Conservation (phyloP, 1,140 invertebrate species). For the Zeugodacus cucurbitae region DNA sequence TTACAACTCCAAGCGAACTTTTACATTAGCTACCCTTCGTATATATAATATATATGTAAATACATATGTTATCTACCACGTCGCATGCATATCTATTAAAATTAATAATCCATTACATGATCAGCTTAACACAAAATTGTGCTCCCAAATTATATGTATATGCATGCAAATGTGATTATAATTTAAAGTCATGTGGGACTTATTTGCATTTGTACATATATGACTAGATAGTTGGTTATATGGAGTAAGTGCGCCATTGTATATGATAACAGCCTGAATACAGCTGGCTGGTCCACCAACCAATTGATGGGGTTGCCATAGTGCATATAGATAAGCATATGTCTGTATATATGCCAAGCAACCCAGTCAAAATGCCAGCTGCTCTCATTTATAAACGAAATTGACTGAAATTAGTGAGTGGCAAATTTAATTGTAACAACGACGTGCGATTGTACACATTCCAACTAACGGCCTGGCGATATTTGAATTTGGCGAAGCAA, state of each 20-base stretch:
- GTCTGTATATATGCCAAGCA: neutral
- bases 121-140: neutral
- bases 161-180: neutral
- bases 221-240: too few relatives aligned
- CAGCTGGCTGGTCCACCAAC: neutral
- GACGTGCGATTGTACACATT: neutral
- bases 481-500: neutral
- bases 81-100: neutral
- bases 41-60: neutral
- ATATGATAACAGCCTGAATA: neutral
- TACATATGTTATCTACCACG: neutral
- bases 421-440: constrained; percentile 37
- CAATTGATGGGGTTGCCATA: neutral
- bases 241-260: neutral
- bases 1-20: too few relatives aligned
- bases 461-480: neutral
- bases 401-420: constrained; percentile 33
- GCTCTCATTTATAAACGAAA: constrained; percentile 6
- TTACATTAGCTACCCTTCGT: too few relatives aligned
- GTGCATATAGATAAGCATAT: neutral
- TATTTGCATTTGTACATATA: neutral
- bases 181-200: neutral
- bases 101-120: neutral
- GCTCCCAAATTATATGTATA: neutral
- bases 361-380: neutral